A percentile compares a stretch with the other conserved stretches of the same genome.
Conservation (phyloP, 2,888 invertebrate genomes). For the Melipona beecheii region DNA sequence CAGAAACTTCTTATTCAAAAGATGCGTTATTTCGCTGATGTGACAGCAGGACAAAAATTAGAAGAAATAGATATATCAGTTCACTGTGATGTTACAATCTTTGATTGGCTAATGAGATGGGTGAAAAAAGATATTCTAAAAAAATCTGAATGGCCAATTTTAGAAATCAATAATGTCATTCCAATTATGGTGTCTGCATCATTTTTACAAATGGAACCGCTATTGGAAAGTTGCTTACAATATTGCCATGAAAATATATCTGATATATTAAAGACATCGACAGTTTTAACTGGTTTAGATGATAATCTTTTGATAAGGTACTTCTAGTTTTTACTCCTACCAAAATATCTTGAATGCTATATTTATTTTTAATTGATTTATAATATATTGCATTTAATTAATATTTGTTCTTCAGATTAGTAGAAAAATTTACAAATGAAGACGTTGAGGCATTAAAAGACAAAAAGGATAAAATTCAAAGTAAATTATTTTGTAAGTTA, state of each 20-base stretch:
- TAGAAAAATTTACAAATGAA: slow-evolving; percentile 94
- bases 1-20: slow-evolving; percentile 94
- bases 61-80: slow-evolving; percentile 98
- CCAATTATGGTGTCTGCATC: slow-evolving; percentile 97
- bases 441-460: slow-evolving; percentile 94
- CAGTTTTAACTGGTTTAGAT: slow-evolving; percentile 95
- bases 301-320: slow-evolving; percentile 84
- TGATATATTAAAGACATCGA: slow-evolving; percentile 93
- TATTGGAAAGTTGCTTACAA: slow-evolving; percentile 93
- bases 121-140: slow-evolving; percentile 91
- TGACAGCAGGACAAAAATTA: slow-evolving; percentile 91
- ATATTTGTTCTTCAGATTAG: slow-evolving; percentile 86
- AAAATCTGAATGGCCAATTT: slow-evolving; percentile 88
- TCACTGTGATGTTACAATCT: slow-evolving; percentile 97
- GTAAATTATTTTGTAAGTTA: slow-evolving; percentile 92
- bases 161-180: slow-evolving; percentile 94
- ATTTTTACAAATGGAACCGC: slow-evolving; percentile 96
- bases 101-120: slow-evolving; percentile 98
- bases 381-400: not conserved
- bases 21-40: slow-evolving; percentile 98
- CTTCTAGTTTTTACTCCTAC: slow-evolving; percentile 8
- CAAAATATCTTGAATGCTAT: not conserved
- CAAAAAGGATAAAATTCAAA: slow-evolving; percentile 94
- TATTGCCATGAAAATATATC: slow-evolving; percentile 95
- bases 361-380: not conserved